These are phyloP conservation scores for Drosophila heteroneura DNA, from an alignment of 2,888 invertebrate species.

Conservation along the genomic window DNA sequence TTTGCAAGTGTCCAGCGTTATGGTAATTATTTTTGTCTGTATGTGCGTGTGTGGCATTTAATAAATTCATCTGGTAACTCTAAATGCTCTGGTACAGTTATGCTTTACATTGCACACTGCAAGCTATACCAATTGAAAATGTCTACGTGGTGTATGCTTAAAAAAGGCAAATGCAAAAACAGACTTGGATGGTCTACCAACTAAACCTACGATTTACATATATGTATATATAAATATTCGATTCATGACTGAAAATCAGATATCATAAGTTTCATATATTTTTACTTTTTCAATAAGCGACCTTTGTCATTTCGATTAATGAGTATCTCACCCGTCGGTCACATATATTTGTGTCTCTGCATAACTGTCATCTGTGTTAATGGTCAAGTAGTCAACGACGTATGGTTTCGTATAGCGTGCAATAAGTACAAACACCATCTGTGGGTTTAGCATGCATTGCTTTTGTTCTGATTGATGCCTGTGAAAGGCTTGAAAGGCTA, in stretches of 20 bases:
- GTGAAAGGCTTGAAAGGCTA: slow-evolving; percentile 59
- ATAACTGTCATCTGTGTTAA: background rate
- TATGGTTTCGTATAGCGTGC: background rate
- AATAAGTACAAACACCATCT: slow-evolving; percentile 30
- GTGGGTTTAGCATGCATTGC: slow-evolving; percentile 14
- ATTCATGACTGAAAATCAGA: background rate
- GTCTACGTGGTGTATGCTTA: background rate
- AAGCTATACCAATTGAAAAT: background rate
- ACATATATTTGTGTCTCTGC: background rate
- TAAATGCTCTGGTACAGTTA: slow-evolving; percentile 7
- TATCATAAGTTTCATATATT: background rate
- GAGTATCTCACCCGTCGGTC: background rate
- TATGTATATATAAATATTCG: background rate
- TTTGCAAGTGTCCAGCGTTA: slow-evolving; percentile 33
- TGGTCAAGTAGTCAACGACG: slow-evolving; percentile 6
- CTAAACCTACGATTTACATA: background rate
- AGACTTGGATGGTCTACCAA: background rate
- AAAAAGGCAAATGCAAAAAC: background rate
- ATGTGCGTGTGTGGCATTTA: slow-evolving; percentile 64
- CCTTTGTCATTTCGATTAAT: background rate
- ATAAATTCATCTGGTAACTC: slow-evolving; percentile 36
- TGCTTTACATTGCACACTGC: background rate
- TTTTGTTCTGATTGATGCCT: slow-evolving; percentile 23
- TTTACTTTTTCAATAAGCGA: background rate
- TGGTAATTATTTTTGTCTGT: slow-evolving; percentile 59